Evolutionary conservation across 2,888 invertebrate species (phyloP).

Genomic region (Drosophila bunnanda): DNA sequence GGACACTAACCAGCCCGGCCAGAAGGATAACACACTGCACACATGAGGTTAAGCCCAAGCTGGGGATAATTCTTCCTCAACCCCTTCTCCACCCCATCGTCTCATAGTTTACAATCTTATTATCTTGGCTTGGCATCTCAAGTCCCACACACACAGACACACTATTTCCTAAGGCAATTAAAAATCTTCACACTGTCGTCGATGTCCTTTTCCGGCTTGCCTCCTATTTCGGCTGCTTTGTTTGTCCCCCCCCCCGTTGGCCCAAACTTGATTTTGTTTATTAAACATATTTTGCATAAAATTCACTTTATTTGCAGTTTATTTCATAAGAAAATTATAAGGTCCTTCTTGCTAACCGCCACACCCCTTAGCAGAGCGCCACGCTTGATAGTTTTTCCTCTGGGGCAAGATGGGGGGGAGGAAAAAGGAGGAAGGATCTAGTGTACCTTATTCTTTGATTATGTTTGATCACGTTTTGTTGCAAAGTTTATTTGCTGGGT

Average conservation of each 20-base stretch:
- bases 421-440: slow-evolving; percentile 4
- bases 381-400: slow-evolving; percentile 36
- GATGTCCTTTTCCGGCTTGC: slow-evolving; percentile 60
- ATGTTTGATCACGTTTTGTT: slow-evolving; percentile 79
- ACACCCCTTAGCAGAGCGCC: neutral
- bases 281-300: slow-evolving; percentile 81
- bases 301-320: slow-evolving; percentile 77
- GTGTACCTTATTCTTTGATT: slow-evolving; percentile 68
- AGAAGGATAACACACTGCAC: slow-evolving; percentile 23
- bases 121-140: slow-evolving; percentile 68
- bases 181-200: slow-evolving; percentile 69
- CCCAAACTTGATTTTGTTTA: slow-evolving; percentile 71
- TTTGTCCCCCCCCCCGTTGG: slow-evolving; percentile 38
- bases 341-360: slow-evolving; percentile 35
- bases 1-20: slow-evolving; percentile 49
- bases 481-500: slow-evolving; percentile 46
- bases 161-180: slow-evolving; percentile 68
- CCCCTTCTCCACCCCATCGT: slow-evolving; percentile 36
- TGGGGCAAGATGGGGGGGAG: slow-evolving; percentile 5
- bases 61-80: slow-evolving; percentile 52
- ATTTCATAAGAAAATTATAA: slow-evolving; percentile 76
- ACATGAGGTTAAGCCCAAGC: slow-evolving; percentile 42
- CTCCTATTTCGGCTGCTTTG: slow-evolving; percentile 36
- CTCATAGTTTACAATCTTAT: slow-evolving; percentile 76
- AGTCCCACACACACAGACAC: slow-evolving; percentile 28